These are phyloP conservation scores for Agrotis ipsilon DNA, from an alignment of 2,888 invertebrate species.

Conservation along the genomic window DNA sequence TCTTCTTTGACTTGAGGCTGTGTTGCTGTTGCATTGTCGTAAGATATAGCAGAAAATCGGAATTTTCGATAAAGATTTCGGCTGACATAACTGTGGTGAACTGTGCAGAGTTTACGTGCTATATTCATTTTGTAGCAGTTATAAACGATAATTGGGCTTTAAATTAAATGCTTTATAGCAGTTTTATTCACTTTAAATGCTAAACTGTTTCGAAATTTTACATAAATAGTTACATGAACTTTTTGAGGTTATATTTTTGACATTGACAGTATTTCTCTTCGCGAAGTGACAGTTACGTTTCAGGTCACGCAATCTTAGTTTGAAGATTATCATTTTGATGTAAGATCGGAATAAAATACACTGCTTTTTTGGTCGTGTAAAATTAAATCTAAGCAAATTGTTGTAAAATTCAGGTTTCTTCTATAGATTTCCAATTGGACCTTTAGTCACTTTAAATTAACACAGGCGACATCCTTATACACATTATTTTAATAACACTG, in stretches of 20 bases:
- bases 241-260: constrained; percentile 50
- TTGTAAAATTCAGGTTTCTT: no score
- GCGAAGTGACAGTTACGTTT: constrained; percentile 36
- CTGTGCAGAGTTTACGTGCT: constrained; percentile 77
- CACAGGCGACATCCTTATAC: no score
- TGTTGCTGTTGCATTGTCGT: constrained; percentile 75
- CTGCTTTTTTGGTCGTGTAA: no score
- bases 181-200: constrained; percentile 15
- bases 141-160: background rate
- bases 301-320: background rate
- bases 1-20: constrained; percentile 85
- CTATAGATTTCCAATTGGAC: no score
- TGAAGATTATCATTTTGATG: background rate
- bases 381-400: no score
- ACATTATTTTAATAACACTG: background rate
- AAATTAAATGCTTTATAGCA: constrained; percentile 8
- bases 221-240: constrained; percentile 25
- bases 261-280: constrained; percentile 21
- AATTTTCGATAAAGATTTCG: constrained; percentile 79
- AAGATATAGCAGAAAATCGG: constrained; percentile 75
- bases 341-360: background rate
- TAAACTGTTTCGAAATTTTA: constrained; percentile 28
- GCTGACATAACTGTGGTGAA: constrained; percentile 75
- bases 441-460: no score
- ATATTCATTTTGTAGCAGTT: constrained; percentile 79